Evolutionary conservation across 2,888 invertebrate genomes (phyloP), one percentile per base, ranked within the genome.

Genomic region (Tribolium freemani): DNA sequence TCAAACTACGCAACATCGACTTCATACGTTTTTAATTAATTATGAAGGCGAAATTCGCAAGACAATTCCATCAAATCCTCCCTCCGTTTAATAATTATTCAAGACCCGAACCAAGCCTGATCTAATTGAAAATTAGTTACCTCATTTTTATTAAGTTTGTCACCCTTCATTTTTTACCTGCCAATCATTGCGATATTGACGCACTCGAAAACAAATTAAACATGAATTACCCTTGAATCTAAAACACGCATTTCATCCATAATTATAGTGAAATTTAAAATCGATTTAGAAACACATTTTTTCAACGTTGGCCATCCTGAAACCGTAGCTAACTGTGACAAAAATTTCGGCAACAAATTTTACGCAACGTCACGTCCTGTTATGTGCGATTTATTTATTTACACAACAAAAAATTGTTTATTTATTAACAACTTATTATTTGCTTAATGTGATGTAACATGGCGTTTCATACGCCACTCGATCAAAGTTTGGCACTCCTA

Each of bases 41-140:
- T 8, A 38, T n/a, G n/a, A n/a, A n/a, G n/a, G n/a, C 8, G 8
- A 38, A 38, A 38, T 8, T 6, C n/a, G 8, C 8, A 38, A 38
- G 38, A 38, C n/a, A 38, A 38, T 38, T 38, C n/a, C 38, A n/a
- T n/a, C 38, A 38, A 9, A 38, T 26, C 38, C 8, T 38, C 9
- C n/a, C 38, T 38, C 9, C 8, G 8, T 54, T 13, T 44, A n/a
- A 56, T 31, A 31, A 56, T 57, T 16, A 57, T 57, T 57, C 30
- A 57, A 44, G n/a, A 16, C 16, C 16, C 31, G 26, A 56, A 4
- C 38, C 8, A 38, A 38, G 6, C 38, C n/a, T 3, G 21, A 21
- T 21, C 26, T 26, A 26, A 26, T 26, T 26, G 26, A 26, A 26
- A 26, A 26, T 26, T 26, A 26, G 26, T 26, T 26, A 26, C 26